These are phyloP conservation scores for Bimastos eiseni DNA, from an alignment of 2,888 invertebrate genomes.

Conservation along the genomic window DNA sequence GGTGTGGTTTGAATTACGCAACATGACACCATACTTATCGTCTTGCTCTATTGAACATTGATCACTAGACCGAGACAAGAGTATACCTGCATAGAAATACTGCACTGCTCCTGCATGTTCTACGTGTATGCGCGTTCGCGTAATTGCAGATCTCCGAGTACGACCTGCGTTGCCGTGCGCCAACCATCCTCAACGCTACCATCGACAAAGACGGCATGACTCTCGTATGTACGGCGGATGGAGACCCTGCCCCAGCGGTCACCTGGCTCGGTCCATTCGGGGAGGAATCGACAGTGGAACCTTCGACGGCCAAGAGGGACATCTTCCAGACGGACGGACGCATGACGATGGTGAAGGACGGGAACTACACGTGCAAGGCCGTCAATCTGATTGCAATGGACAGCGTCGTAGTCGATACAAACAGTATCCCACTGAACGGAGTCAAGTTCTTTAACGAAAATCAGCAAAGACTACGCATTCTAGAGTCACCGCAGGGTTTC, in stretches of 20 bases:
- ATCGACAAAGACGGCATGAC: slow-evolving; percentile 40
- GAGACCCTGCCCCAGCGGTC: slow-evolving; percentile 44
- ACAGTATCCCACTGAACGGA: slow-evolving; percentile 38
- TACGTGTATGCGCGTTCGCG: neutral
- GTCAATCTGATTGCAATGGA: slow-evolving; percentile 40
- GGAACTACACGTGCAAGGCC: slow-evolving; percentile 44
- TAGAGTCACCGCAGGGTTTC: slow-evolving; percentile 43
- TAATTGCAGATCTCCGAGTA: slow-evolving; percentile 33
- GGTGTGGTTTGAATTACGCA: too few species aligned
- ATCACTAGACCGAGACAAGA: neutral
- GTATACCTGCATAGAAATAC: neutral
- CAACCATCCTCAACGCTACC: slow-evolving; percentile 44
- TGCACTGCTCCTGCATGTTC: neutral
- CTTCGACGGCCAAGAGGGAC: slow-evolving; percentile 27
- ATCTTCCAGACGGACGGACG: slow-evolving; percentile 36
- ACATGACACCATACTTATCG: too few species aligned
- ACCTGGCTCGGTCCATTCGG: slow-evolving; percentile 40
- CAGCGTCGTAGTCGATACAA: slow-evolving; percentile 39
- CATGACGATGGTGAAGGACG: slow-evolving; percentile 38
- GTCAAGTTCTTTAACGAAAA: slow-evolving; percentile 36
- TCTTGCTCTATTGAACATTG: neutral
- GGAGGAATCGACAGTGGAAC: slow-evolving; percentile 27
- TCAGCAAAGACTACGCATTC: slow-evolving; percentile 34
- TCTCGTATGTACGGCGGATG: slow-evolving; percentile 43
- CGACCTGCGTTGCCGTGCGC: slow-evolving; percentile 42